These are phyloP conservation scores for Caerostris extrusa DNA, from an alignment of 1,140 invertebrate species.

Conservation along the genomic window DNA sequence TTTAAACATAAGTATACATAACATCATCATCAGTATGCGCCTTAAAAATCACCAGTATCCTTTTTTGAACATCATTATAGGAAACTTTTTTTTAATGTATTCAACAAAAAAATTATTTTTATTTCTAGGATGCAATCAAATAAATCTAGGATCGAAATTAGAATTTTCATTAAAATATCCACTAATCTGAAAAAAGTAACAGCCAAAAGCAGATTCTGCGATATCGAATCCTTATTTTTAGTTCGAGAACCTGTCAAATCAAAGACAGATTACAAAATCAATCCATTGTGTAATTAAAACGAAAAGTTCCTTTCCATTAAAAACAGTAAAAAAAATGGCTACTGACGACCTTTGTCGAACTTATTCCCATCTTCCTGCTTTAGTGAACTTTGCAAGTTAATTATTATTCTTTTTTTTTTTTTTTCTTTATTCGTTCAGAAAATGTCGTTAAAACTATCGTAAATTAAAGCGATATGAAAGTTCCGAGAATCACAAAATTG, in stretches of 20 bases:
- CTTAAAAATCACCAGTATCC: too few relatives aligned
- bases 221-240: neutral
- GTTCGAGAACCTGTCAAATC: neutral
- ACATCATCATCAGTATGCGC: too few relatives aligned
- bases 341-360: neutral
- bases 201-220: neutral
- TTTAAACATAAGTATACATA: too few relatives aligned
- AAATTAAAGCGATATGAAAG: neutral
- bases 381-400: too few relatives aligned
- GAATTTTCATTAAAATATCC: neutral
- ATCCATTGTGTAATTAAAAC: conserved; percentile 10
- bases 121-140: too few relatives aligned
- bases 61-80: too few relatives aligned
- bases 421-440: neutral
- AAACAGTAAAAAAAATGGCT: neutral
- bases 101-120: too few relatives aligned
- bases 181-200: neutral
- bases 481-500: neutral
- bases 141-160: neutral
- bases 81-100: too few relatives aligned
- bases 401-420: neutral
- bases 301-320: neutral
- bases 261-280: conserved; percentile 9
- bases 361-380: neutral
- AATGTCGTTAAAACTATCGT: neutral